Conservation (phyloP, 2,797 vertebrate species). For the Acestrorhynchus altus region DNA sequence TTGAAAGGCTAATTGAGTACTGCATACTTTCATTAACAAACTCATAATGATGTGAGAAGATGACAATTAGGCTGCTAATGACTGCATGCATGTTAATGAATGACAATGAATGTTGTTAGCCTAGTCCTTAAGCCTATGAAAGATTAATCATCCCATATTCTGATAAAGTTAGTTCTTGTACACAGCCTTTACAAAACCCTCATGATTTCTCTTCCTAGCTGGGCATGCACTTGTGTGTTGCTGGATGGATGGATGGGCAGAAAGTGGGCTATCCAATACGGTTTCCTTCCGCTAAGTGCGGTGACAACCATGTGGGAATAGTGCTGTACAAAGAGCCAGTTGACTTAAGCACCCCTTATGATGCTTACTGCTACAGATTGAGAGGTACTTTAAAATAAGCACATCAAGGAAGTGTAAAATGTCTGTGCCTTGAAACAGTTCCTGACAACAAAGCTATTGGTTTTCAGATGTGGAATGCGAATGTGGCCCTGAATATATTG, state of each 20-base stretch:
- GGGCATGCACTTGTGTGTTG: conserved; percentile 89
- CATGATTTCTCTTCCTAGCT: conserved; percentile 73
- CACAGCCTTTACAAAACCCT: neutral
- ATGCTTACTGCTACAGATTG: conserved; percentile 90
- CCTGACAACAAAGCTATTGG: neutral
- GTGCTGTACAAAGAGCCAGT: conserved; percentile 83
- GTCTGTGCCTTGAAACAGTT: neutral
- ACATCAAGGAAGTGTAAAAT: neutral
- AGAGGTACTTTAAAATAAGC: conserved; percentile 74
- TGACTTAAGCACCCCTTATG: conserved; percentile 83
- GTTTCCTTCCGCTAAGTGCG: conserved; percentile 84
- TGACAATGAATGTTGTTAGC: too few relatives aligned
- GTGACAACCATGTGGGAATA: conserved; percentile 84
- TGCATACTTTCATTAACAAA: too few relatives aligned
- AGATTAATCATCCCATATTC: too few relatives aligned
- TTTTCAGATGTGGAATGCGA: conserved; percentile 84
- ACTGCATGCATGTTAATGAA: too few relatives aligned
- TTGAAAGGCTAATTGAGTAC: too few relatives aligned
- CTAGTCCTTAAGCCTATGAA: too few relatives aligned
- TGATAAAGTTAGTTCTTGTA: too few relatives aligned
- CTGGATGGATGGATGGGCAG: conserved; percentile 89
- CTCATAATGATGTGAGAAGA: too few relatives aligned
- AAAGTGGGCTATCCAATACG: conserved; percentile 87
- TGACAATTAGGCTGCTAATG: too few relatives aligned
- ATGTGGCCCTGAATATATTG: conserved; percentile 84